Conservation (phyloP, 2,888 invertebrate species). For the Arge pagana region DNA sequence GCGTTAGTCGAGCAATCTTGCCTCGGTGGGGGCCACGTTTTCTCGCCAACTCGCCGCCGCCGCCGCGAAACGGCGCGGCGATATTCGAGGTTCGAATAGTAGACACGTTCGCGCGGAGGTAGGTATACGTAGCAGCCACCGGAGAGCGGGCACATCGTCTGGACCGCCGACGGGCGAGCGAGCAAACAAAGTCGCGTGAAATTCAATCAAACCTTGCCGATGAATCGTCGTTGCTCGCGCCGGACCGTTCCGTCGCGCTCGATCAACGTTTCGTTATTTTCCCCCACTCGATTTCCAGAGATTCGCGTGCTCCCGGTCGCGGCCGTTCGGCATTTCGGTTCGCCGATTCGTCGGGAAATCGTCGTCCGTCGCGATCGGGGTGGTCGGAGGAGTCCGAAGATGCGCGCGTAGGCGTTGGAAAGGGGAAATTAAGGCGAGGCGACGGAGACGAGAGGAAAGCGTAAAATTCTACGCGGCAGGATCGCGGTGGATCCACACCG, state of each 20-base stretch:
- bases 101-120: too few relatives aligned
- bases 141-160: constrained; percentile 30
- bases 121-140: too few relatives aligned
- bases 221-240: constrained; percentile 52
- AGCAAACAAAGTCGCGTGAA: constrained; percentile 50
- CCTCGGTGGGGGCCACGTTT: too few relatives aligned
- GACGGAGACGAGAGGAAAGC: too few relatives aligned
- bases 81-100: too few relatives aligned
- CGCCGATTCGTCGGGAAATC: constrained; percentile 1
- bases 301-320: too few relatives aligned
- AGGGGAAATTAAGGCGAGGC: not conserved
- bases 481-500: not conserved
- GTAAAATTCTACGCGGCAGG: too few relatives aligned
- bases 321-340: constrained; percentile 14
- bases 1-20: too few relatives aligned
- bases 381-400: not conserved
- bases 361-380: not conserved
- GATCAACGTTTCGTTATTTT: constrained; percentile 14
- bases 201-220: constrained; percentile 57
- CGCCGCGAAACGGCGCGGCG: constrained; percentile 30
- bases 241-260: constrained; percentile 20
- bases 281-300: too few relatives aligned
- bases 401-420: not conserved
- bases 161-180: constrained; percentile 30
- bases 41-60: constrained; percentile 13